Evolutionary conservation across 37 sponge, comb jelly and placozoan species (phyloP).

Genomic region (Ephydatia muelleri): DNA sequence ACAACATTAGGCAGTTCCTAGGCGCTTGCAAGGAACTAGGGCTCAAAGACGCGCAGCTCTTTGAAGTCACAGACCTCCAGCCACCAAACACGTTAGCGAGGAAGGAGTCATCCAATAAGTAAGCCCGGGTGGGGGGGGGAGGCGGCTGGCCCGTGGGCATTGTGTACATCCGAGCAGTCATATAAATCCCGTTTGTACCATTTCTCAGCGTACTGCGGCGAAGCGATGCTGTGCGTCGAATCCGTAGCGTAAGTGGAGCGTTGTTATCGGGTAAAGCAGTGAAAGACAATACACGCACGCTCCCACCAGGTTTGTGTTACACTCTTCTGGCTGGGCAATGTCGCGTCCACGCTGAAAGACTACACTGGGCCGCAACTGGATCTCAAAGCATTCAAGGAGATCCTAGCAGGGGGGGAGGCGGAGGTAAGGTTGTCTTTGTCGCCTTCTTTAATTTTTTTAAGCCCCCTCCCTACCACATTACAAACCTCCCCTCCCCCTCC

Average conservation of each 20-base stretch:
- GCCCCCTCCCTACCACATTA: too few relatives aligned
- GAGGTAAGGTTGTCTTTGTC: background rate
- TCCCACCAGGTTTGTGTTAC: conserved; percentile 73
- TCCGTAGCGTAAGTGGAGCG: too few relatives aligned
- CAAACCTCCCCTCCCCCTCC: background rate
- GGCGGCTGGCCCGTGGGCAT: too few relatives aligned
- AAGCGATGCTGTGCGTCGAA: too few relatives aligned
- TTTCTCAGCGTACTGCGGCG: too few relatives aligned
- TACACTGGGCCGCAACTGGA: conserved; percentile 83
- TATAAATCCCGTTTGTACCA: background rate
- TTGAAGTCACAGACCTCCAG: conserved; percentile 85
- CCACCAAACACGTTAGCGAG: conserved; percentile 21
- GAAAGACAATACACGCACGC: background rate
- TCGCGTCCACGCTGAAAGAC: conserved; percentile 33
- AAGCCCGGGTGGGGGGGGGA: too few relatives aligned
- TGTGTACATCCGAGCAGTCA: too few relatives aligned
- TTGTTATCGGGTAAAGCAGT: too few relatives aligned
- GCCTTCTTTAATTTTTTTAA: background rate
- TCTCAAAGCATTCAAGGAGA: conserved; percentile 56
- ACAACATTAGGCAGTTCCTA: conserved; percentile 83
- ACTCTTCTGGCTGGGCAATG: conserved; percentile 83
- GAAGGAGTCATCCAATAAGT: too few relatives aligned
- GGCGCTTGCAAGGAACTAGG: conserved; percentile 64
- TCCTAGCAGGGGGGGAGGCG: conserved; percentile 21
- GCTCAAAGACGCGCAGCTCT: conserved; percentile 75